These are phyloP conservation scores for Argyra leucocephala DNA, from an alignment of 2,888 invertebrate genomes.

Conservation along the genomic window DNA sequence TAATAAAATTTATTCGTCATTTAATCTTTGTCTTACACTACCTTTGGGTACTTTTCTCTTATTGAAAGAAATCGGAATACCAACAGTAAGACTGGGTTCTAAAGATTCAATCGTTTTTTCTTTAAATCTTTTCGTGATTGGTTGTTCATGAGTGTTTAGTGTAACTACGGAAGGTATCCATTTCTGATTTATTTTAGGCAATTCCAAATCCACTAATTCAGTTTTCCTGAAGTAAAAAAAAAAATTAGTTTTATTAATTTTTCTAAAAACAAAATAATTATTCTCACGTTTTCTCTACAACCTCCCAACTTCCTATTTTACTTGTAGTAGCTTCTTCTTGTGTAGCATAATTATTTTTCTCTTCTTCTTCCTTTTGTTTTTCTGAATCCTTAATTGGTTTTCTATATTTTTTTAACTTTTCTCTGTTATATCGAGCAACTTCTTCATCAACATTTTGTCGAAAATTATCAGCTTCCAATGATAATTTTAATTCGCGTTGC, in stretches of 20 bases:
- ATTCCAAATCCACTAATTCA: constrained; percentile 56
- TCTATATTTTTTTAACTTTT: constrained; percentile 35
- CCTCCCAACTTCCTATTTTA: constrained; percentile 70
- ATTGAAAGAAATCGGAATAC: constrained; percentile 34
- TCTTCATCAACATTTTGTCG: constrained; percentile 45
- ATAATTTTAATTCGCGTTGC: constrained; percentile 45
- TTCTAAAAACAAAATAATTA: not conserved
- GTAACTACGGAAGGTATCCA: constrained; percentile 30
- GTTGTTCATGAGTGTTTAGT: constrained; percentile 29
- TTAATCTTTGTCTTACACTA: constrained; percentile 34
- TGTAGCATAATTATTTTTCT: constrained; percentile 46
- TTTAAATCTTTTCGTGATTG: constrained; percentile 40
- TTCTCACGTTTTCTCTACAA: constrained; percentile 53
- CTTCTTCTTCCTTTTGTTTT: constrained; percentile 37
- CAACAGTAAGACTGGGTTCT: constrained; percentile 25
- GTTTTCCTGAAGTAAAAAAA: constrained; percentile 40
- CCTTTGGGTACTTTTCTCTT: constrained; percentile 40
- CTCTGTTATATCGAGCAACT: constrained; percentile 43
- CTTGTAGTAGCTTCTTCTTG: constrained; percentile 48
- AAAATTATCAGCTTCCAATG: constrained; percentile 42
- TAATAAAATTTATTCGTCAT: not conserved
- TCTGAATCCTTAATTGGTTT: constrained; percentile 33
- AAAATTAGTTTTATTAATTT: not conserved
- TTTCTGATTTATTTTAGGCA: constrained; percentile 50
- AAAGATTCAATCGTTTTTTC: constrained; percentile 37